Evolutionary conservation across 2,797 vertebrate genomes (phyloP), one percentile per base, ranked within the genome.

Genomic region (Microctenopoma steveboyesi): DNA sequence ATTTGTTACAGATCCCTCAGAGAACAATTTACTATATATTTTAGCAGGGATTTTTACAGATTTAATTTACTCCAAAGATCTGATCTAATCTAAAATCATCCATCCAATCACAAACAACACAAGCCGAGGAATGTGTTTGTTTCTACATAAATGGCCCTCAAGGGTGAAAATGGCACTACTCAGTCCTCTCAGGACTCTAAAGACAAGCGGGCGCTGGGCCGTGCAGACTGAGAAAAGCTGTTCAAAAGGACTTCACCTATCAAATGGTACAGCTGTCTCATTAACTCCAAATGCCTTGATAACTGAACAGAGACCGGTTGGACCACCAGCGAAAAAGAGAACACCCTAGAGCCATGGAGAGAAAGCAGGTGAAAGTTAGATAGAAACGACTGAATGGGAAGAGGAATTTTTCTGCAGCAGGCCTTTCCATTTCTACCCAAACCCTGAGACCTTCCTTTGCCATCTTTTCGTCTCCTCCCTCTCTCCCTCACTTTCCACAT

Each of bases 291-390:
- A 79, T 63, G 76, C 79, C 78, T 82, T 62, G 35, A 81, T 74
- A 84, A 82, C 78, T 52, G 80, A 84, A 86, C 79, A 82, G 77
- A 83, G 74, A 82, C 70, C 80, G 80, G 79, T 85, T 59, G 83
- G 90, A 92, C 89, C 91, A 90, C 90, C 88, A 66, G 86, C 83
- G 82, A 63, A 64, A 83, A 54, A 75, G 66, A 87, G 86, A 86
- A 79, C 72, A 71, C 76, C 75, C 79, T 59, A 43, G 60, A 83
- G 86, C 83, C 71, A 87, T 43, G 27, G 69, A 81, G 73, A 88
- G 86, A 87, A 79, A 91, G 86, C 85, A 88, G 84, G 88, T 88
- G 84, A 88, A 84, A 61, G 74, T 71, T 82, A 66, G 71, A 81
- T 47, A 68, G 68, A 78, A 69, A 52, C 42, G 4, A 43, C 40